phyloP scores from a whole-genome alignment of 2,113 vertebrate species.

The Steatornis caripensis region DNA sequence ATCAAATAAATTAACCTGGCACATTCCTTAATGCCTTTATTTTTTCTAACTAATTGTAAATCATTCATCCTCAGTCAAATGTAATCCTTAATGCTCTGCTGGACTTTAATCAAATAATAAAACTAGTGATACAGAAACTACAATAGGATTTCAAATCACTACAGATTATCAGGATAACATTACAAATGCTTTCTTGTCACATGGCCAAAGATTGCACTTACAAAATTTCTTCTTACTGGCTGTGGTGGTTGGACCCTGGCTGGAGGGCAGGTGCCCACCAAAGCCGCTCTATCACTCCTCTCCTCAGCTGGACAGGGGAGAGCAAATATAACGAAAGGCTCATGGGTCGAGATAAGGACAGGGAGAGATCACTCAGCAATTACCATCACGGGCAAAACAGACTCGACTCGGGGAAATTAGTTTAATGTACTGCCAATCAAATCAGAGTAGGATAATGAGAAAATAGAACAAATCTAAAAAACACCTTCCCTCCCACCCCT shows the following conservation, averaged over 20 bases:
- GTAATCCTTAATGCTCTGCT: slow-evolving; percentile 39
- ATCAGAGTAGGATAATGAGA: background rate
- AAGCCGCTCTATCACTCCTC: background rate
- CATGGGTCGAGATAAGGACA: background rate
- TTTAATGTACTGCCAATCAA: background rate
- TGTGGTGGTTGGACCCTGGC: background rate
- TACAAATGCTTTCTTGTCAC: background rate
- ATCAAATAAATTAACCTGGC: slow-evolving; percentile 19
- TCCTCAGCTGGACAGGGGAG: background rate
- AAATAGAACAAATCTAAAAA: background rate
- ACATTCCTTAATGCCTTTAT: slow-evolving; percentile 39
- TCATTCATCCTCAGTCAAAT: slow-evolving; percentile 35
- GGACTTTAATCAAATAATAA: slow-evolving; percentile 36
- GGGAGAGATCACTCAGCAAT: background rate
- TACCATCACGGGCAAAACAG: background rate
- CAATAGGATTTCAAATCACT: slow-evolving; percentile 29
- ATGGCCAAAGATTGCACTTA: background rate
- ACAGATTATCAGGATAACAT: slow-evolving; percentile 24
- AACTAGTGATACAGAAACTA: slow-evolving; percentile 25
- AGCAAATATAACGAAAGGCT: background rate
- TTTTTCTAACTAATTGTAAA: slow-evolving; percentile 23
- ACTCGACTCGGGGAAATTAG: background rate
- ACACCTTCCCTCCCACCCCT: accelerated
- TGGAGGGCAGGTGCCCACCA: background rate
- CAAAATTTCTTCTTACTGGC: background rate